Base-by-base conservation (phyloP, 2,888 invertebrate species). In the Brenthis hecate region DNA sequence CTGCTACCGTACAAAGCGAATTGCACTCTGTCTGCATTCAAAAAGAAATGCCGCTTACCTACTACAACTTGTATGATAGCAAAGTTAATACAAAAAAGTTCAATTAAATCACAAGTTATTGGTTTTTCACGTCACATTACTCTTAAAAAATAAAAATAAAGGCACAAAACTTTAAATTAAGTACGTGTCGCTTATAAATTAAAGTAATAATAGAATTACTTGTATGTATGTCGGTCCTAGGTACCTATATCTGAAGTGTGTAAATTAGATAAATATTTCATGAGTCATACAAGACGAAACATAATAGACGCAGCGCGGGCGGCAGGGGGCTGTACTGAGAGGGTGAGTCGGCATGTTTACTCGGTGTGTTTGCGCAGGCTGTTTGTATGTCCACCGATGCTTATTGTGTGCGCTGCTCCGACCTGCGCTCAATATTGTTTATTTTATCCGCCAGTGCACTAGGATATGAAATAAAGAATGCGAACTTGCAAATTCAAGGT, bases 351-450 rank as follows among this genome's bases (percentile, higher is more conserved):
- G 72, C 66, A 79, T 85, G 83, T 87, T 78, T 78, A 74, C 77
- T 63, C 76, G 74, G 76, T 63, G 69, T 81, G 80, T 83, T 88
- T 88, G 81, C 80, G 69, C 79, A 79, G 78, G 72, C 74, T 85
- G 85, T 88, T 85, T 84, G 82, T 78, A 69, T 55, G 68, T 69
- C 78, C 79, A 73, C 75, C 81, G 77, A 81, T 83, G 86, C 85
- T 85, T 86, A 86, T 86, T 87, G 86, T 85, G 81, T 65, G 62
- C 71, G 68, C 66, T 68, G 50, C 72, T 63, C 13, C 72, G 66
- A 63, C 70, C 66, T 65, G 51, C 62, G 66, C 65, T 66, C 70
- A 63, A 68, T 66, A 65, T 65, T 72, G 68, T 73, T 73, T 69
- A 67, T 71, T 74, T 72, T 73, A 68, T 63, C 60, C 62, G 65